phyloP scores from a whole-genome alignment of 2,113 vertebrate species.

The Nettapus auritus region DNA sequence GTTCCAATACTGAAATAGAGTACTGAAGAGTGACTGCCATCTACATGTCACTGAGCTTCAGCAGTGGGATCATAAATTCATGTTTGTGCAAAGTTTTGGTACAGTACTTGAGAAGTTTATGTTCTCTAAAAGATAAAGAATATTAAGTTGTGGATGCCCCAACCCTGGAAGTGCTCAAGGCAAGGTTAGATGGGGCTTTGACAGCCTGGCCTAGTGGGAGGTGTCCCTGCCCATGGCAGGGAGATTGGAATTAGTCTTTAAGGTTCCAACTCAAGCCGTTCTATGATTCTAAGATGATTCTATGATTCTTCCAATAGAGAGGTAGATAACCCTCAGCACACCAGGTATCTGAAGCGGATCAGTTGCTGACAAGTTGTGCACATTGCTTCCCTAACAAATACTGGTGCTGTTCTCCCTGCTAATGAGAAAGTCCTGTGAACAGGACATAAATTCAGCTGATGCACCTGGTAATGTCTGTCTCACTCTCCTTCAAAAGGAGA shows the following conservation, averaged over 20 bases:
- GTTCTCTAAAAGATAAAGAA: neutral
- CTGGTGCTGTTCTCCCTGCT: neutral
- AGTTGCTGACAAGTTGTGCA: neutral
- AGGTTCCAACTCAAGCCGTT: too few species aligned
- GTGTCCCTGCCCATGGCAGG: too few species aligned
- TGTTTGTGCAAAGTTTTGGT: neutral
- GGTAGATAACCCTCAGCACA: neutral
- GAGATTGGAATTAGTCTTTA: too few species aligned
- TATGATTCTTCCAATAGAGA: neutral
- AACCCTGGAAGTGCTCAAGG: too few species aligned
- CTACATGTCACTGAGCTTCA: neutral
- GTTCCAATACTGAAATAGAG: neutral
- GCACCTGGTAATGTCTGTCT: neutral
- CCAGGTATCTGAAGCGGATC: neutral
- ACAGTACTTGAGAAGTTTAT: neutral
- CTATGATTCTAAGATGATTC: too few species aligned
- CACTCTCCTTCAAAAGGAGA: neutral
- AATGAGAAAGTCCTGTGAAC: neutral
- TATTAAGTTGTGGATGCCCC: too few species aligned
- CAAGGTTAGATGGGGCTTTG: too few species aligned
- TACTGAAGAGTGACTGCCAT: accelerated
- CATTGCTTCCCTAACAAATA: neutral
- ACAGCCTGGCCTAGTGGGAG: too few species aligned
- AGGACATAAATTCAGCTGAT: neutral
- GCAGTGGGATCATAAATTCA: neutral